Conservation (phyloP, 2,888 invertebrate genomes). For the Aelia acuminata region DNA sequence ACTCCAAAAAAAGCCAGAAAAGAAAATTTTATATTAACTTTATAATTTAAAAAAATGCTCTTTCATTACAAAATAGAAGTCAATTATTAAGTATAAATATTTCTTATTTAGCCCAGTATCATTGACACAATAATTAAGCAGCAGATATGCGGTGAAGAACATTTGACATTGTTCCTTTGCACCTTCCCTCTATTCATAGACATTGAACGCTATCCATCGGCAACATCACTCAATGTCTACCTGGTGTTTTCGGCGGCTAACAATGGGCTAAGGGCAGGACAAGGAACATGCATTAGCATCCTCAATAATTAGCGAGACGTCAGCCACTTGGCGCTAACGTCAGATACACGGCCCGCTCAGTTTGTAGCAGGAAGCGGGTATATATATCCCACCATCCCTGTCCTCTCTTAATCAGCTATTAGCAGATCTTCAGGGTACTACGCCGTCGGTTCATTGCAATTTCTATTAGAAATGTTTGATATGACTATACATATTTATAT, state of each 20-base stretch:
- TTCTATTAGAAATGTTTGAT: too few species aligned
- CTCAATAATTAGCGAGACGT: conserved; percentile 40
- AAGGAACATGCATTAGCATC: conserved; percentile 38
- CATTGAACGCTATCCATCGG: background rate
- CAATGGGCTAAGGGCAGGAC: conserved; percentile 26
- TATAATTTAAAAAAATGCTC: too few species aligned
- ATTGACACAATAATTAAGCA: background rate
- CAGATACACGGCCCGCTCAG: background rate
- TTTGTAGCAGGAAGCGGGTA: background rate
- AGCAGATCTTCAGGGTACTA: background rate
- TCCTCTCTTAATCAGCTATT: background rate
- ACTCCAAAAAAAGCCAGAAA: too few species aligned
- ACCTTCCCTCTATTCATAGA: background rate
- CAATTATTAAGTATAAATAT: too few species aligned
- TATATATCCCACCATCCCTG: background rate
- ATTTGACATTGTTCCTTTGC: background rate
- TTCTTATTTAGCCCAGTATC: too few species aligned
- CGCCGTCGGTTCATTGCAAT: background rate
- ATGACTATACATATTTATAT: too few species aligned
- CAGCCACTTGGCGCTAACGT: conserved; percentile 6
- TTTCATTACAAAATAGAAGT: too few species aligned
- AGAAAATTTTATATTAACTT: too few species aligned
- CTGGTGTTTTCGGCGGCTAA: background rate
- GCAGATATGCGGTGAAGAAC: background rate
- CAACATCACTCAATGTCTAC: background rate